A percentile compares a stretch with the other conserved stretches of the same genome.
These are phyloP conservation scores for Alcis repandata DNA, from an alignment of 2,888 invertebrate species.

Conservation along the genomic window DNA sequence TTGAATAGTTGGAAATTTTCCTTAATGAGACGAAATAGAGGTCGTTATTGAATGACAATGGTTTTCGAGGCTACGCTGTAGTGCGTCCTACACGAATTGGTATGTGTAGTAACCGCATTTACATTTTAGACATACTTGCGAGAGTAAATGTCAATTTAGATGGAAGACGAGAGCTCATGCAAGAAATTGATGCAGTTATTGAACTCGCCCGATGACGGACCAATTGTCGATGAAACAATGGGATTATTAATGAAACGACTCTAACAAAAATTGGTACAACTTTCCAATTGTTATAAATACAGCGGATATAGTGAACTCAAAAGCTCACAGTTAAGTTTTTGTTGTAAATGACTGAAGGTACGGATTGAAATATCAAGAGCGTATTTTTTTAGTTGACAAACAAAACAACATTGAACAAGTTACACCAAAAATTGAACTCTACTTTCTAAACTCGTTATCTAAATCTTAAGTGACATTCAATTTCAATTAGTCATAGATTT, in stretches of 20 bases:
- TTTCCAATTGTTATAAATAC: constrained; percentile 32
- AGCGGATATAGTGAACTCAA: constrained; percentile 1
- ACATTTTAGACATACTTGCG: constrained; percentile 82
- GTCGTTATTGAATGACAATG: constrained; percentile 51
- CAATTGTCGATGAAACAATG: constrained; percentile 71
- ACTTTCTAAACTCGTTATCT: constrained; percentile 58
- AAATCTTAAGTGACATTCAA: constrained; percentile 73
- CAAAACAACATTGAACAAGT: constrained; percentile 13
- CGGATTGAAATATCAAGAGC: neutral
- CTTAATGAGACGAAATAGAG: constrained; percentile 57
- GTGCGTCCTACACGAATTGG: constrained; percentile 66
- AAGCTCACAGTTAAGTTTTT: neutral
- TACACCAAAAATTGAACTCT: constrained; percentile 36
- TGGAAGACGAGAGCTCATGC: constrained; percentile 76
- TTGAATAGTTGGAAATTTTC: constrained; percentile 49
- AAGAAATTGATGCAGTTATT: constrained; percentile 82
- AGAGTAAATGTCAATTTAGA: constrained; percentile 85
- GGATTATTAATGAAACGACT: constrained; percentile 60
- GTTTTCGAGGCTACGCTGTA: constrained; percentile 43
- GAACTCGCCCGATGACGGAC: constrained; percentile 75
- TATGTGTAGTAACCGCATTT: constrained; percentile 82
- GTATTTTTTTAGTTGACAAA: constrained; percentile 1
- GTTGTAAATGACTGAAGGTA: neutral
- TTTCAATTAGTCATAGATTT: constrained; percentile 71
- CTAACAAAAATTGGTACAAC: constrained; percentile 40